phyloP scores from a whole-genome alignment of 2,888 invertebrate species.

The Stenurella melanura region DNA sequence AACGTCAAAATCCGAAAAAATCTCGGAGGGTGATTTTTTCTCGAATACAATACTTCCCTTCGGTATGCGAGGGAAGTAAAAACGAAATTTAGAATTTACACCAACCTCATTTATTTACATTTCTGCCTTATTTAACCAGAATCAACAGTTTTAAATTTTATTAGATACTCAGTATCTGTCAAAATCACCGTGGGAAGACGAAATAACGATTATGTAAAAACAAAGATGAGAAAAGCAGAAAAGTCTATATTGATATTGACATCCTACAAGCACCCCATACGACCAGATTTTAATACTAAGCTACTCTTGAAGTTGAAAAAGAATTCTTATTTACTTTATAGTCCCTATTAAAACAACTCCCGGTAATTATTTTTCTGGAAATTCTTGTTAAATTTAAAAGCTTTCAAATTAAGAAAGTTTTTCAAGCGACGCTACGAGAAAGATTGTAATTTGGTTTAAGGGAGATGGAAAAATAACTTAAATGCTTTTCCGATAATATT shows the following conservation, averaged over 20 bases:
- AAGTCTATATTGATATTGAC: neutral
- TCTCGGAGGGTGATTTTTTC: no score
- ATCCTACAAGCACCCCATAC: neutral
- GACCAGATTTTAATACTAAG: neutral
- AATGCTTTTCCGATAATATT: constrained; percentile 33
- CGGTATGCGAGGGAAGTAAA: no score
- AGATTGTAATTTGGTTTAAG: constrained; percentile 24
- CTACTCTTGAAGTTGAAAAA: constrained; percentile 1
- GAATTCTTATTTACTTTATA: constrained; percentile 40
- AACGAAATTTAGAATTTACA: no score
- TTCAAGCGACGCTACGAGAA: constrained; percentile 14
- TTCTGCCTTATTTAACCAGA: no score
- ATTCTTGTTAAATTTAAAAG: constrained; percentile 41
- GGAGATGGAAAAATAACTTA: constrained; percentile 37
- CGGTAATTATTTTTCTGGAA: constrained; percentile 38
- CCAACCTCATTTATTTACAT: no score
- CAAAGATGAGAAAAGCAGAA: no score
- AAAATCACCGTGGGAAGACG: no score
- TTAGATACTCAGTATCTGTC: no score
- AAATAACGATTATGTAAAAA: no score
- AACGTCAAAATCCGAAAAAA: no score
- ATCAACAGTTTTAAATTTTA: no score
- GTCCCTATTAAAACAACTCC: constrained; percentile 34
- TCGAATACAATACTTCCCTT: no score
- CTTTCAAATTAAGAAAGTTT: constrained; percentile 40